Percentiles rank a stretch among this genome's conserved stretches.
Evolutionary conservation across 2,113 vertebrate genomes (phyloP).

Genomic region (Sinocyclocheilus grahami): DNA sequence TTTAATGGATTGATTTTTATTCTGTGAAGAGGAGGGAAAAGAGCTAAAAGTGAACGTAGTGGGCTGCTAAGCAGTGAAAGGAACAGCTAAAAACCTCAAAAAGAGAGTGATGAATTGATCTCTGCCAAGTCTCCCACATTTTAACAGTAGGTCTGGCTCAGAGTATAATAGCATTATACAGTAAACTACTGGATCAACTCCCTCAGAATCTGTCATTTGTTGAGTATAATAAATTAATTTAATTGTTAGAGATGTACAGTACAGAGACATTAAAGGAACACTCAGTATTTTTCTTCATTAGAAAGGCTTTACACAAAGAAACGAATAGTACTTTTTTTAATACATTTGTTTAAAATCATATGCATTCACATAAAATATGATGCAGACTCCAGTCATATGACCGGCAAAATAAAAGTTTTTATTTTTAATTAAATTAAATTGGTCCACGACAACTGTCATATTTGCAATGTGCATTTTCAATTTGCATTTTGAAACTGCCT

Average conservation of each 20-base stretch:
- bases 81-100: constrained; percentile 28
- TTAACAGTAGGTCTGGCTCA: constrained; percentile 4
- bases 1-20: constrained; percentile 27
- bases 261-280: not conserved
- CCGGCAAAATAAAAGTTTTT: too few species aligned
- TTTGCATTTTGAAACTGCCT: too few species aligned
- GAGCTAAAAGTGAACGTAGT: not conserved
- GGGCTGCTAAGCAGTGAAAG: constrained; percentile 11
- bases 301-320: too few species aligned
- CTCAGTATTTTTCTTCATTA: too few species aligned
- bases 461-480: too few species aligned
- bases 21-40: constrained; percentile 14
- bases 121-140: not conserved
- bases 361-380: too few species aligned
- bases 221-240: not conserved
- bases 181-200: not conserved
- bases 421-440: too few species aligned
- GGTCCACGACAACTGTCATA: too few species aligned
- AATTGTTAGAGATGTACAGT: not conserved
- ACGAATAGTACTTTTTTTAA: too few species aligned
- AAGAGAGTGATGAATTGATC: constrained; percentile 21
- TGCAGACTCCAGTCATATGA: too few species aligned
- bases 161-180: not conserved
- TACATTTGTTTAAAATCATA: too few species aligned
- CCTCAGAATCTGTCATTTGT: not conserved